Evolutionary conservation across 2,888 invertebrate species (phyloP).

Genomic region (Parthenolecanium corni): DNA sequence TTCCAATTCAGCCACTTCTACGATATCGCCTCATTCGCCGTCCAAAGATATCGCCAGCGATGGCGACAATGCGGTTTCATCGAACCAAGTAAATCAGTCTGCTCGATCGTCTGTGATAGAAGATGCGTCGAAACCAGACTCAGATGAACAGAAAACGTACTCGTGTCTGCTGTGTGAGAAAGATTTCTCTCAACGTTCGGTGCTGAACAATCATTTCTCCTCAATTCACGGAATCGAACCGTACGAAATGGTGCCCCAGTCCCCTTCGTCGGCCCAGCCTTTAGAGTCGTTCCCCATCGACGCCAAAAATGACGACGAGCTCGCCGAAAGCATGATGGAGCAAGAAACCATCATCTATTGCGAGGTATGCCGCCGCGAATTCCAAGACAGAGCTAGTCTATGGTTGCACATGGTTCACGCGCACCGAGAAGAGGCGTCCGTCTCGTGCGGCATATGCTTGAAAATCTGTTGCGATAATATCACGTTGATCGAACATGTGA

Average conservation of each 20-base stretch:
- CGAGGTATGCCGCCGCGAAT: conserved; percentile 42
- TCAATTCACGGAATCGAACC: conserved; percentile 31
- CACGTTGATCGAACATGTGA: conserved; percentile 44
- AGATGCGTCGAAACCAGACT: background rate
- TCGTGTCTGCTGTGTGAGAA: conserved; percentile 33
- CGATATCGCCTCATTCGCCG: background rate
- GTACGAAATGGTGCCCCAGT: conserved; percentile 19
- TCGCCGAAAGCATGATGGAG: conserved; percentile 38
- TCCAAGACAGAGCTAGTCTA: conserved; percentile 43
- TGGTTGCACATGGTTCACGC: conserved; percentile 46
- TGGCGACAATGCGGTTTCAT: background rate
- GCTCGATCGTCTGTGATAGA: background rate
- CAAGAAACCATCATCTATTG: conserved; percentile 42
- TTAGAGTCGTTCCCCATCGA: background rate
- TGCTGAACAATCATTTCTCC: conserved; percentile 31
- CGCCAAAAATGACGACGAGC: conserved; percentile 26
- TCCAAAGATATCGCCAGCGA: background rate
- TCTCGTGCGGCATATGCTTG: conserved; percentile 47
- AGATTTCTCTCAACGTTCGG: conserved; percentile 30
- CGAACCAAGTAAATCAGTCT: background rate
- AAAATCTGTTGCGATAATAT: conserved; percentile 43
- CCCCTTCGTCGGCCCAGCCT: background rate
- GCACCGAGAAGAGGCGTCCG: conserved; percentile 44
- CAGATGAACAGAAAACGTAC: background rate
- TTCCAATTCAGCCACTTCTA: background rate